Evolutionary conservation across 2,888 invertebrate species (phyloP).

Genomic region (Zygaena filipendulae): DNA sequence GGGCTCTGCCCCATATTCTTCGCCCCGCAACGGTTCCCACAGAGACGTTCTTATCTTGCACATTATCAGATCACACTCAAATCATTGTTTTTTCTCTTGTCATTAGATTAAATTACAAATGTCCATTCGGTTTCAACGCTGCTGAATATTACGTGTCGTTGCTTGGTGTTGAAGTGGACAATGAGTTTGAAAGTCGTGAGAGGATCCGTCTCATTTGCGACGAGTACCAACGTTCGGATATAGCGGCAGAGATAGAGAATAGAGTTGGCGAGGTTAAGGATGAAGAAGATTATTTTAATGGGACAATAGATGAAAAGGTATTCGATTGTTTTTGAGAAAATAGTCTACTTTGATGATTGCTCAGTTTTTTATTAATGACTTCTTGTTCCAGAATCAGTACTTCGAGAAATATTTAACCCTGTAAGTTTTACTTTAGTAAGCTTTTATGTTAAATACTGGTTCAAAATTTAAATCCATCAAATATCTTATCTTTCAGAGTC

Average conservation of each 20-base stretch:
- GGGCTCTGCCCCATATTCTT: too few relatives aligned
- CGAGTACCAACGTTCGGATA: conserved; percentile 60
- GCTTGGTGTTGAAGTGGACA: conserved; percentile 52
- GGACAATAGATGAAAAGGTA: conserved; percentile 42
- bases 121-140: conserved; percentile 83
- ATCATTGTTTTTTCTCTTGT: too few relatives aligned
- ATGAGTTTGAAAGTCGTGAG: conserved; percentile 46
- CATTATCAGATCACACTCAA: too few relatives aligned
- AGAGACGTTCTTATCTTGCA: too few relatives aligned
- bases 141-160: conserved; percentile 85
- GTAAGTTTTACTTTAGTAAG: conserved; percentile 50
- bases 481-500: conserved; percentile 45
- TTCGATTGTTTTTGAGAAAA: too few relatives aligned
- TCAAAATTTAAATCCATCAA: not conserved
- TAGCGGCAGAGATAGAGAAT: conserved; percentile 41
- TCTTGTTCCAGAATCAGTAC: conserved; percentile 52
- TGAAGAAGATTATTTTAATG: conserved; percentile 52
- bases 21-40: too few relatives aligned
- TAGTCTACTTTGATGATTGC: not conserved
- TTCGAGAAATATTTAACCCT: conserved; percentile 60
- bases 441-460: too few relatives aligned
- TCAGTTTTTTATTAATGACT: not conserved
- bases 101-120: conserved; percentile 72
- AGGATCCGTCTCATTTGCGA: conserved; percentile 64
- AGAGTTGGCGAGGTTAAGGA: conserved; percentile 47